phyloP scores from a whole-genome alignment of 1,140 invertebrate genomes.

The Charaxes varanes region DNA sequence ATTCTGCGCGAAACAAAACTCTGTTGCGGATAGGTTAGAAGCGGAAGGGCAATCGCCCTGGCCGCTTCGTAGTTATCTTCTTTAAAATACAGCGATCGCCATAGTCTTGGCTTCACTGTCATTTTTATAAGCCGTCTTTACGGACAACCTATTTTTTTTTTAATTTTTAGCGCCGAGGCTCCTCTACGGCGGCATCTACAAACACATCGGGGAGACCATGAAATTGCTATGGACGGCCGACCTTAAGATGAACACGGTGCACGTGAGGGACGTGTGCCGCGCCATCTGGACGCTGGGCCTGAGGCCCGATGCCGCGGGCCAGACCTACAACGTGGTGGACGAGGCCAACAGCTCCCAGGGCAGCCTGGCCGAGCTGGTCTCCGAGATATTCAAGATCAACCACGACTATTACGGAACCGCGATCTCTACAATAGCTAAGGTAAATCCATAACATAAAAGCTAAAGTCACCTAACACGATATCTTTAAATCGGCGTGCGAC shows the following conservation, averaged over 20 bases:
- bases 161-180: slow-evolving; percentile 82
- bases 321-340: slow-evolving; percentile 90
- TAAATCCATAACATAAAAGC: too few relatives aligned
- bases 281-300: slow-evolving; percentile 80
- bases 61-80: too few relatives aligned
- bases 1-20: too few relatives aligned
- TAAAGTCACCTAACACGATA: too few relatives aligned
- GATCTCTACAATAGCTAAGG: slow-evolving; percentile 86
- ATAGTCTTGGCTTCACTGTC: too few relatives aligned
- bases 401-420: slow-evolving; percentile 89
- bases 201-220: slow-evolving; percentile 91
- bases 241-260: slow-evolving; percentile 90
- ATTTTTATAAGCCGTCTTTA: too few relatives aligned
- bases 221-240: slow-evolving; percentile 91
- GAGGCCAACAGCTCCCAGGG: slow-evolving; percentile 89
- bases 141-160: too few relatives aligned
- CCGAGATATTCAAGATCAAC: slow-evolving; percentile 90
- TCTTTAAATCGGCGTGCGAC: too few relatives aligned
- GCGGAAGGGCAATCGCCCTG: too few relatives aligned
- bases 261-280: slow-evolving; percentile 87
- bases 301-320: slow-evolving; percentile 60
- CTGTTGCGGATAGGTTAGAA: too few relatives aligned
- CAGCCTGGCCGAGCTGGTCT: slow-evolving; percentile 83
- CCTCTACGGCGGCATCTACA: slow-evolving; percentile 90
- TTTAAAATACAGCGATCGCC: too few relatives aligned